Conservation (phyloP, 2,888 invertebrate genomes). For the Callosobruchus maculatus region DNA sequence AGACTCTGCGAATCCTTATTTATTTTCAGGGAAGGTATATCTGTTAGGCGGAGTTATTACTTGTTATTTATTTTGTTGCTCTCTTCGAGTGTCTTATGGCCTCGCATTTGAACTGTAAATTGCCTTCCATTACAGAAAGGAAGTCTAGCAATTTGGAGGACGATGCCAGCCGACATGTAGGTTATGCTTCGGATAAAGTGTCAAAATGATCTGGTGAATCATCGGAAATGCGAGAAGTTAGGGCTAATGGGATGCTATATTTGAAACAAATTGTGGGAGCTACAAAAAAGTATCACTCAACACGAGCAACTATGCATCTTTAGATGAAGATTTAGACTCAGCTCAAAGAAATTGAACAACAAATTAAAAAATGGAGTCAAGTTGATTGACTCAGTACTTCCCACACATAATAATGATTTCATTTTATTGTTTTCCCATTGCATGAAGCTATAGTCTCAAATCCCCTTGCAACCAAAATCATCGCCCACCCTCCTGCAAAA, state of each 20-base stretch:
- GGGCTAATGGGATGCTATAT: background rate
- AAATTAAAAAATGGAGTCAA: no score
- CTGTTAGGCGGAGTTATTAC: constrained; percentile 26
- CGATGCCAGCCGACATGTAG: background rate
- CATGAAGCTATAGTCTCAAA: no score
- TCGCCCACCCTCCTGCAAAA: no score
- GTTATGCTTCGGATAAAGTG: background rate
- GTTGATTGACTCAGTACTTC: no score
- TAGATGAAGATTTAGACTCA: no score
- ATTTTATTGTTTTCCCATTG: no score
- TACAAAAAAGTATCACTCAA: no score
- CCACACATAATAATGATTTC: no score
- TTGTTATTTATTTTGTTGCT: constrained; percentile 13
- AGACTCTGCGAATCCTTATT: constrained; percentile 35
- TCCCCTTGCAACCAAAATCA: no score
- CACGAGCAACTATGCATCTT: no score
- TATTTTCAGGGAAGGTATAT: constrained; percentile 39
- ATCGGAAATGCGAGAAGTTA: background rate
- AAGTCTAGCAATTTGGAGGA: background rate
- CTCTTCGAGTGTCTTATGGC: background rate
- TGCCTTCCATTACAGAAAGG: background rate
- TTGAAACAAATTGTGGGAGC: no score
- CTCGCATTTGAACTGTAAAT: background rate
- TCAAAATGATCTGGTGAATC: background rate
- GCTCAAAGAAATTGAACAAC: no score